Evolutionary conservation across 2,113 vertebrate genomes (phyloP), one percentile per base, ranked within the genome.

Genomic region (Microcebus murinus): DNA sequence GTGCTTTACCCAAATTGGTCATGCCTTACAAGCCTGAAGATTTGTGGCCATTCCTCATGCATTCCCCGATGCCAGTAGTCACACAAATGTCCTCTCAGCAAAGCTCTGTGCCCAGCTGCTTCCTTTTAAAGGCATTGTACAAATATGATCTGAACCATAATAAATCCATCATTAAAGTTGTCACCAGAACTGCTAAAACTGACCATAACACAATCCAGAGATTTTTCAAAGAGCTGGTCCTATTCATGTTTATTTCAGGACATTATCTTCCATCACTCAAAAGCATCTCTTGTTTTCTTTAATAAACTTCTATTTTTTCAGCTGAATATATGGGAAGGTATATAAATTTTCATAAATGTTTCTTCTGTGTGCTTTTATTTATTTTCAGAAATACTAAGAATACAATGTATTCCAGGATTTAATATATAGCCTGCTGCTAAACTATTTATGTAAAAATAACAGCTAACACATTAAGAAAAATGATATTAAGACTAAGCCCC

Each of bases 221-320:
- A 77, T 74, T 87, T 97, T 94, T 96, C 73, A 81, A 93, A 95
- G 63, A 88, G 6, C 29, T 96, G 82, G 86, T 94, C 82, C 91
- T 82, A 91, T 50, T 96, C 93, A 71, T 91, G 71, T 92, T 97
- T 96, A 91, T 92, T 95, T 96, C 9, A 84, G 55, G n/a, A 18
- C 61, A 70, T 95, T 96, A 96, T 97, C 97, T 97, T 81, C 52
- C 12, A 94, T 76, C 29, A 90, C 90, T 65, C 89, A 96, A 97
- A 97, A 97, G 59, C 34, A 90, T 85, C 57, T 91, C 92, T 92
- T 98, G 92, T 97, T 98, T 98, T 97, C 92, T 98, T 98, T 98
- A 98, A 97, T 97, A 97, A 95, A 95, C 11, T 81, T 97, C 34
- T 98, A 63, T 90, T 98, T 97, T 96, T 92, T 93, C 98, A 98